Conservation (phyloP, 2,797 vertebrate genomes). For the Anableps anableps region DNA sequence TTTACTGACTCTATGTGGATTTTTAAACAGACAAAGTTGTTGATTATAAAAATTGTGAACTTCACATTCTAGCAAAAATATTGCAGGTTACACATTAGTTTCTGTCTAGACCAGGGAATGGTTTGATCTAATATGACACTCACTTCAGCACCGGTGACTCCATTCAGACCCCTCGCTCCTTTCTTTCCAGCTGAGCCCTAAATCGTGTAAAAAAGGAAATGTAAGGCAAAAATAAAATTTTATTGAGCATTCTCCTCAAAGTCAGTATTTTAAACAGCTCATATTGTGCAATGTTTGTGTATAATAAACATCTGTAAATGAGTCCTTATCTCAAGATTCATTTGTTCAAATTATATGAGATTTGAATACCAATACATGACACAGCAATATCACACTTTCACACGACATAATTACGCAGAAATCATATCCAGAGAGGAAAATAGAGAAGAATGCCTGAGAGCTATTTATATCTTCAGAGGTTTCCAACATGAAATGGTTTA, state of each 20-base stretch:
- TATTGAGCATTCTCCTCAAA: background rate
- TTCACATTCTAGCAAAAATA: too few relatives aligned
- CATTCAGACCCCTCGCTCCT: constrained; percentile 85
- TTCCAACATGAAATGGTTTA: background rate
- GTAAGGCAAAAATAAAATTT: background rate
- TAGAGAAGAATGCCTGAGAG: background rate
- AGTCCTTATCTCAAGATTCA: background rate
- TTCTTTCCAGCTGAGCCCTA: constrained; percentile 90
- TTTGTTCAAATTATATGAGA: background rate
- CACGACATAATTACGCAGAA: background rate
- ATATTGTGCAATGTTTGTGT: background rate
- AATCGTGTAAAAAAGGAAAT: constrained; percentile 52
- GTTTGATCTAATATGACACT: constrained; percentile 68
- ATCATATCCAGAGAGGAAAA: background rate
- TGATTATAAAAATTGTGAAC: too few relatives aligned
- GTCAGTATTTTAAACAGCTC: background rate
- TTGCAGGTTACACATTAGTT: background rate
- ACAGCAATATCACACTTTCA: background rate
- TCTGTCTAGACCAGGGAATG: background rate
- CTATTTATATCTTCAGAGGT: background rate
- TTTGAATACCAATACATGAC: background rate
- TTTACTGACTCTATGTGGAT: too few relatives aligned
- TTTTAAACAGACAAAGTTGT: too few relatives aligned
- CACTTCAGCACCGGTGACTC: constrained; percentile 87
- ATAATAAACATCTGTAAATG: background rate